These are phyloP conservation scores for Pararge aegeria DNA, from an alignment of 1,140 invertebrate species.

Conservation along the genomic window DNA sequence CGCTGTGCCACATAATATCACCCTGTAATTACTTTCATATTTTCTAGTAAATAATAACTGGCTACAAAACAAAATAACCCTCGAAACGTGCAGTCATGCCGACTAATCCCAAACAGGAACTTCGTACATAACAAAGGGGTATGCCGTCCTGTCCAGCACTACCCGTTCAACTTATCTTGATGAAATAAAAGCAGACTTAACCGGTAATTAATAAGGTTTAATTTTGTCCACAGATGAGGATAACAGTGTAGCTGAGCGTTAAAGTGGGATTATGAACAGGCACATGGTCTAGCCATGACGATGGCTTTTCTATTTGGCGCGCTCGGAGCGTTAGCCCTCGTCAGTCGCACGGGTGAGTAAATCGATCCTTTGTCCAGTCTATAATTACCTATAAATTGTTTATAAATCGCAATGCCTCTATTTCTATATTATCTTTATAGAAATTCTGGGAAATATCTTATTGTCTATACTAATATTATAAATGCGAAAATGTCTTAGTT, in stretches of 20 bases:
- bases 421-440: too few relatives aligned
- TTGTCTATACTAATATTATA: too few relatives aligned
- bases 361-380: background rate
- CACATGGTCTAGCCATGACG: slow-evolving; percentile 50
- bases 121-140: background rate
- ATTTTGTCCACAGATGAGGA: slow-evolving; percentile 44
- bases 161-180: background rate
- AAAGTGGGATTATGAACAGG: slow-evolving; percentile 52
- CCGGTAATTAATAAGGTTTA: slow-evolving; percentile 27
- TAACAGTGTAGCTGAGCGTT: slow-evolving; percentile 31
- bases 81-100: too few relatives aligned
- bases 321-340: slow-evolving; percentile 52
- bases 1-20: too few relatives aligned
- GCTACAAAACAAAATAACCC: too few relatives aligned
- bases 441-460: too few relatives aligned
- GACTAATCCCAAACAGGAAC: too few relatives aligned
- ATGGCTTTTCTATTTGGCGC: slow-evolving; percentile 50
- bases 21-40: too few relatives aligned
- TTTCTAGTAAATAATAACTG: too few relatives aligned
- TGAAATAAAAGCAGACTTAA: background rate
- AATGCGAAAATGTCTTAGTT: too few relatives aligned
- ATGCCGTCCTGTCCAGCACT: background rate
- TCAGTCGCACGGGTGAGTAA: slow-evolving; percentile 54
- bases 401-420: too few relatives aligned
- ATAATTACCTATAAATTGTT: too few relatives aligned